Conservation (phyloP, 2,797 vertebrate species). For the Pipistrellus pygmaeus region DNA sequence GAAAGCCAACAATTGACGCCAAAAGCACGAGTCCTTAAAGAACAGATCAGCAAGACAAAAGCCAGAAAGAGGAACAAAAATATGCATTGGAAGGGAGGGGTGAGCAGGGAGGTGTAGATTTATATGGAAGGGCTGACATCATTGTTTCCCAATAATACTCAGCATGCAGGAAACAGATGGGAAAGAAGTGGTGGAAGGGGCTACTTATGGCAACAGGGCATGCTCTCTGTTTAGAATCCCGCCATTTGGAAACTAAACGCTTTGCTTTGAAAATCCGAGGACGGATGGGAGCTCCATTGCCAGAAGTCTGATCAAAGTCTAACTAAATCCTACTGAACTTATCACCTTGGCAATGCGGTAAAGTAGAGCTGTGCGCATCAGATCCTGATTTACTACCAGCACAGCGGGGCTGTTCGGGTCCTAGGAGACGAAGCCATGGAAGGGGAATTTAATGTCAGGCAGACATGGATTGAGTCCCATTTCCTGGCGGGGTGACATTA, state of each 20-base stretch:
- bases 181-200: slow-evolving; percentile 84
- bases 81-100: slow-evolving; percentile 81
- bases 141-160: slow-evolving; percentile 86
- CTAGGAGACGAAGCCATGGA: background rate
- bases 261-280: slow-evolving; percentile 62
- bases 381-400: background rate
- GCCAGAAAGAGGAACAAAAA: slow-evolving; percentile 80
- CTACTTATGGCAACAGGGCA: slow-evolving; percentile 77
- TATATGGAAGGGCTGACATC: slow-evolving; percentile 88
- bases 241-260: slow-evolving; percentile 53
- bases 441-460: background rate
- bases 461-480: background rate
- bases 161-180: slow-evolving; percentile 90
- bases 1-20: slow-evolving; percentile 62
- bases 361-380: background rate
- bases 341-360: background rate
- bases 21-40: slow-evolving; percentile 64
- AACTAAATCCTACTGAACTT: slow-evolving; percentile 57
- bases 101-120: slow-evolving; percentile 77
- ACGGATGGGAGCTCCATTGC: slow-evolving; percentile 26
- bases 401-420: background rate
- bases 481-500: background rate
- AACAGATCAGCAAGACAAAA: slow-evolving; percentile 79
- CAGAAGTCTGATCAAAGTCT: slow-evolving; percentile 62
- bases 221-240: slow-evolving; percentile 31